These are phyloP conservation scores for Chaenodraco wilsoni DNA, from an alignment of 2,797 vertebrate genomes.

Conservation along the genomic window DNA sequence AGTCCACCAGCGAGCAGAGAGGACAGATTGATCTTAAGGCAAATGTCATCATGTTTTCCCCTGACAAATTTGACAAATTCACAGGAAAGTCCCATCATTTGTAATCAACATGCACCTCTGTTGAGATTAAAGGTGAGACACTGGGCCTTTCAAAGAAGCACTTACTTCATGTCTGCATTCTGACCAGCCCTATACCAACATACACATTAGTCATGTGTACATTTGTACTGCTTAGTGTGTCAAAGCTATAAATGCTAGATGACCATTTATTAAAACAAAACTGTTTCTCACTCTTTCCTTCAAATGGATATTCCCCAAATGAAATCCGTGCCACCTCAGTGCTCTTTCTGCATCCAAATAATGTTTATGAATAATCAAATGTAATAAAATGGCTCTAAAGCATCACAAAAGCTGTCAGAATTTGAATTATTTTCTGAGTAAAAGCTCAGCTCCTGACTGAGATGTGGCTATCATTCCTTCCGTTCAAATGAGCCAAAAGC, in stretches of 20 bases:
- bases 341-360: too few relatives aligned
- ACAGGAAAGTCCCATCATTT: constrained; percentile 77
- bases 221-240: constrained; percentile 19
- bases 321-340: too few relatives aligned
- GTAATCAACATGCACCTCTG: constrained; percentile 64
- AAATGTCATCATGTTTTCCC: constrained; percentile 71
- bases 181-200: constrained; percentile 14
- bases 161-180: constrained; percentile 56
- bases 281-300: constrained; percentile 11
- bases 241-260: constrained; percentile 14
- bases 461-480: constrained; percentile 60
- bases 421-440: constrained; percentile 6
- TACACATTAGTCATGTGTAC: constrained; percentile 21
- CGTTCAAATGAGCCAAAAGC: constrained; percentile 52
- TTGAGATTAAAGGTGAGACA: constrained; percentile 74
- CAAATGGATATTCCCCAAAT: background rate
- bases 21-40: constrained; percentile 61
- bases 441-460: constrained; percentile 32
- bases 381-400: constrained; percentile 12
- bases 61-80: constrained; percentile 76
- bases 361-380: constrained; percentile 20
- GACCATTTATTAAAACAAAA: constrained; percentile 21
- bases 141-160: constrained; percentile 50
- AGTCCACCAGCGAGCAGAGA: constrained; percentile 42
- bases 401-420: background rate